Evolutionary conservation across 2,888 invertebrate species (phyloP).

Genomic region (Metalampra italica): DNA sequence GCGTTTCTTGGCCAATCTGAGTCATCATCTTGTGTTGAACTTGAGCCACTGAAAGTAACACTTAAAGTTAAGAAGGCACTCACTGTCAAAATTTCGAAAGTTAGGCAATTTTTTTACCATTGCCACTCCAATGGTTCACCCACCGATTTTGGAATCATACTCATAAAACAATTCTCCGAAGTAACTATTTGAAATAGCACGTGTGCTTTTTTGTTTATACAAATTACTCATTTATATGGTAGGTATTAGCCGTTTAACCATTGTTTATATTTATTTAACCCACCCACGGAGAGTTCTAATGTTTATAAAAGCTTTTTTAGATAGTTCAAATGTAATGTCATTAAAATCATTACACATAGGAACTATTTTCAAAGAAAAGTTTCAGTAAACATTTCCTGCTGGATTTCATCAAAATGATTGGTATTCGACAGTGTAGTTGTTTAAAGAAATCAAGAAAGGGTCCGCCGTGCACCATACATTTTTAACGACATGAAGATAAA

Average conservation of each 20-base stretch:
- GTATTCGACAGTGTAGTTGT: too few relatives aligned
- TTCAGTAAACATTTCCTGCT: background rate
- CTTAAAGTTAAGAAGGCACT: background rate
- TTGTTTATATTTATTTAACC: background rate
- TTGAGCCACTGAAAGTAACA: conserved; percentile 56
- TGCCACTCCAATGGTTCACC: too few relatives aligned
- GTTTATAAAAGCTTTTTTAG: background rate
- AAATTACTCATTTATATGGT: background rate
- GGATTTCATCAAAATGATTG: background rate
- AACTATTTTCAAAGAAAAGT: background rate
- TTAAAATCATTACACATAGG: background rate
- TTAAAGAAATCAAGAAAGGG: too few relatives aligned
- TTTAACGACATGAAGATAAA: too few relatives aligned
- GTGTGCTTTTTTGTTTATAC: background rate
- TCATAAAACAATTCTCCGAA: background rate
- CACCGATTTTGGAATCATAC: background rate
- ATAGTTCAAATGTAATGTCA: background rate
- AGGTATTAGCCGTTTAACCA: background rate
- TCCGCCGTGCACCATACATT: too few relatives aligned
- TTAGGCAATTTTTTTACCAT: too few relatives aligned
- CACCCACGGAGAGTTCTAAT: background rate
- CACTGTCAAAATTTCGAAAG: too few relatives aligned
- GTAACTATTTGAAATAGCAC: background rate
- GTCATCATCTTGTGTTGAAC: conserved; percentile 61
- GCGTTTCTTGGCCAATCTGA: conserved; percentile 60